Evolutionary conservation across 2,113 vertebrate genomes (phyloP).

Genomic region (Ictidomys tridecemlineatus): DNA sequence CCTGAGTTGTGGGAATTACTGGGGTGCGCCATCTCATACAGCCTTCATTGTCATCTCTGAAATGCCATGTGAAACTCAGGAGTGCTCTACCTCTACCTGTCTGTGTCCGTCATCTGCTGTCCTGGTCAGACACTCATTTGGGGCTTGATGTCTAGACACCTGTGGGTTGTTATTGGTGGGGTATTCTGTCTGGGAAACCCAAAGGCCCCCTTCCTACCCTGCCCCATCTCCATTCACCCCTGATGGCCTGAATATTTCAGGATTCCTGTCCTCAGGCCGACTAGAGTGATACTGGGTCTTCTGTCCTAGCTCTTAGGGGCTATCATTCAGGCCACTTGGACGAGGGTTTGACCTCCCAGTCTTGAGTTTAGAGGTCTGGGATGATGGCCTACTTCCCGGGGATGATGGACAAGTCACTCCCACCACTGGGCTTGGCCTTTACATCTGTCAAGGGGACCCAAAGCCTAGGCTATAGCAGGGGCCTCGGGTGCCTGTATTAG

Average conservation of each 20-base stretch:
- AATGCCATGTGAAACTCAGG: no score
- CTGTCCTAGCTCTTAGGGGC: no score
- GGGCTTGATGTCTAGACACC: neutral
- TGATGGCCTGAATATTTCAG: rapidly evolving
- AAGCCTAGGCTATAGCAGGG: no score
- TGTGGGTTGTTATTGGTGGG: neutral
- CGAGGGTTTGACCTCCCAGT: neutral
- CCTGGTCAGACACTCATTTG: neutral
- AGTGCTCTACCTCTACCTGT: no score
- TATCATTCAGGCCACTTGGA: neutral
- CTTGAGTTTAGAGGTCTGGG: neutral
- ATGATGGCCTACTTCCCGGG: neutral
- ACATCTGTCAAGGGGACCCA: neutral
- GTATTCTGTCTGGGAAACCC: neutral
- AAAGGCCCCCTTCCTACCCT: no score
- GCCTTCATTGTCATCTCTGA: neutral
- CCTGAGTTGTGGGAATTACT: no score
- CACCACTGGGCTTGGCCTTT: neutral
- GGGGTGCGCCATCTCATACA: no score
- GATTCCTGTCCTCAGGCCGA: neutral
- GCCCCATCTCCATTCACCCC: no score
- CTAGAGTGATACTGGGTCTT: neutral
- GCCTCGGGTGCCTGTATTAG: neutral
- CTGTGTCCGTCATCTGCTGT: neutral
- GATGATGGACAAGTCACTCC: neutral